Conservation (phyloP, 2,797 vertebrate genomes). For the Gallinago stenura region DNA sequence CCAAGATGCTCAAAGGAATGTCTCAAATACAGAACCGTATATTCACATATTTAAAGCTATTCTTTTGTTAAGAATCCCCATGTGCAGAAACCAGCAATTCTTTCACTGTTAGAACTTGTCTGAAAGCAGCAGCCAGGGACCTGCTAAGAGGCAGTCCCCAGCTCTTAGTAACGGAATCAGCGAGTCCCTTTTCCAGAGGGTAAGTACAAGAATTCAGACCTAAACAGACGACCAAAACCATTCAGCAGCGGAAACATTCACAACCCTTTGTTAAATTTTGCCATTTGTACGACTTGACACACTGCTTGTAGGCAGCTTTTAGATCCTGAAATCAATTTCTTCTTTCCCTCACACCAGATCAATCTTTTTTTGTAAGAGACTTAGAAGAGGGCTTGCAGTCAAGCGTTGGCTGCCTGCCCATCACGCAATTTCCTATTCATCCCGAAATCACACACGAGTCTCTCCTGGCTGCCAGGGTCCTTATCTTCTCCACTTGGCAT, state of each 20-base stretch:
- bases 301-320: not conserved
- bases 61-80: not conserved
- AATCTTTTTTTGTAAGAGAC: slow-evolving; percentile 19
- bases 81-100: not conserved
- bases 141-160: not conserved
- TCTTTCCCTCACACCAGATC: slow-evolving; percentile 12
- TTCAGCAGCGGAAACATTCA: not conserved
- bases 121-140: not conserved
- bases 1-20: not conserved
- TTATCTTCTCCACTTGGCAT: not conserved
- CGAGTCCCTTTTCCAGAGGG: not conserved
- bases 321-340: slow-evolving; percentile 12
- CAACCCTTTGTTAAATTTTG: not conserved
- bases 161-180: not conserved
- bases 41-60: not conserved
- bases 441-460: not conserved
- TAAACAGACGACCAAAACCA: not conserved
- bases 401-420: slow-evolving; percentile 36
- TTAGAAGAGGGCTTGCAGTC: not conserved
- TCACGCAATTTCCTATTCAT: slow-evolving; percentile 24
- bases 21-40: not conserved
- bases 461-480: not conserved
- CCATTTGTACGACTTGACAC: not conserved
- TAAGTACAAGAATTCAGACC: not conserved
- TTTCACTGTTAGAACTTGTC: not conserved